Conservation (phyloP, 2,113 vertebrate species). For the Paraplagusia blochii region DNA sequence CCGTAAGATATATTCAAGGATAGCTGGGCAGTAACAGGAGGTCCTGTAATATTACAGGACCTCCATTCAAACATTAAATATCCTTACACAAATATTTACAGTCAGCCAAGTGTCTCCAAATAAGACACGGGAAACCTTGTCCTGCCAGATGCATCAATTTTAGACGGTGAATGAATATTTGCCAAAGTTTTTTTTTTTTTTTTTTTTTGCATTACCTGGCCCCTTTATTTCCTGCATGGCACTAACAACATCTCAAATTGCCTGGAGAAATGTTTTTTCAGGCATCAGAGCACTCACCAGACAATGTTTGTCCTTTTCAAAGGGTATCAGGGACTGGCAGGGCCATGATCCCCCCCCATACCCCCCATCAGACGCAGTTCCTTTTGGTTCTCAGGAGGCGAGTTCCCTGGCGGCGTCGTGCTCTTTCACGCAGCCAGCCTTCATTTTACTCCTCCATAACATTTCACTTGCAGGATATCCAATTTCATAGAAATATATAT, state of each 20-base stretch:
- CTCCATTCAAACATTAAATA: no score
- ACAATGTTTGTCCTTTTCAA: slow-evolving; percentile 67
- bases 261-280: slow-evolving; percentile 60
- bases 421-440: slow-evolving; percentile 67
- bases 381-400: slow-evolving; percentile 59
- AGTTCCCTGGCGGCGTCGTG: slow-evolving; percentile 54
- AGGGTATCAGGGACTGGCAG: slow-evolving; percentile 65
- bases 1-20: no score
- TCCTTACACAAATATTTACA: no score
- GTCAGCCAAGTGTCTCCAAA: no score
- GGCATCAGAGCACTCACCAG: slow-evolving; percentile 52
- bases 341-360: slow-evolving; percentile 43
- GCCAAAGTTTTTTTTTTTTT: no score
- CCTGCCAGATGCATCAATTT: slow-evolving; percentile 1
- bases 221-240: slow-evolving; percentile 28
- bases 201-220: slow-evolving; percentile 31
- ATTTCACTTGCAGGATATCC: slow-evolving; percentile 21
- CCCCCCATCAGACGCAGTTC: slow-evolving; percentile 45
- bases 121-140: neutral
- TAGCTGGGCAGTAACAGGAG: no score
- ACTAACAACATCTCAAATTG: slow-evolving; percentile 38
- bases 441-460: slow-evolving; percentile 57
- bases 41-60: no score
- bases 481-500: neutral
- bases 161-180: slow-evolving; percentile 24